Percentiles rank a stretch among this genome's conserved stretches.
phyloP scores from a whole-genome alignment of 2,113 vertebrate genomes.

The Blennius ocellaris region DNA sequence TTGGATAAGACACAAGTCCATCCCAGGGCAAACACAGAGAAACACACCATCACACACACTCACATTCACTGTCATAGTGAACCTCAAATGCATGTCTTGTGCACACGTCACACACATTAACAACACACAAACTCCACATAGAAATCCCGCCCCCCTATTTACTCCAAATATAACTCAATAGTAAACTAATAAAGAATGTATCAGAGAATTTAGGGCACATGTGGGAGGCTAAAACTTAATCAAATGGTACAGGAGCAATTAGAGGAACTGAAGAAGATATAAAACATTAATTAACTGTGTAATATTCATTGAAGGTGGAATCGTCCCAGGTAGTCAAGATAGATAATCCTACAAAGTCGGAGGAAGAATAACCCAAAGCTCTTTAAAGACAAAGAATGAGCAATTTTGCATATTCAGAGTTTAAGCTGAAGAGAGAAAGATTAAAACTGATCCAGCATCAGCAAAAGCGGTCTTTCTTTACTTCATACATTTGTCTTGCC shows the following conservation, averaged over 20 bases:
- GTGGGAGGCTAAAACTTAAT: slow-evolving; percentile 29
- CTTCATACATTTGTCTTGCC: background rate
- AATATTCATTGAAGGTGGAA: slow-evolving; percentile 31
- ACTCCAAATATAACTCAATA: slow-evolving; percentile 7
- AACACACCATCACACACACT: too few relatives aligned
- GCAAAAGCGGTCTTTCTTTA: background rate
- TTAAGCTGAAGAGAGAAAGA: slow-evolving; percentile 8
- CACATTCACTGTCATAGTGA: too few relatives aligned
- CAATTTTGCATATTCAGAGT: slow-evolving; percentile 4
- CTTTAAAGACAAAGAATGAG: slow-evolving; percentile 18
- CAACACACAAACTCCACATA: too few relatives aligned
- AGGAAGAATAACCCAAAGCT: slow-evolving; percentile 12
- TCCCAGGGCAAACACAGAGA: too few relatives aligned
- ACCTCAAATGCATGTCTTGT: too few relatives aligned
- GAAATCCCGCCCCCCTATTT: too few relatives aligned
- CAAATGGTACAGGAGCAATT: slow-evolving; percentile 39
- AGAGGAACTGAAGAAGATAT: slow-evolving; percentile 46
- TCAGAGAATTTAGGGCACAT: slow-evolving; percentile 25
- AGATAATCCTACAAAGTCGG: slow-evolving; percentile 19
- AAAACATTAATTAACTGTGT: slow-evolving; percentile 46
- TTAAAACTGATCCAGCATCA: background rate
- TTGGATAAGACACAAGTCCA: too few relatives aligned
- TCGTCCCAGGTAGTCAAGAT: slow-evolving; percentile 25
- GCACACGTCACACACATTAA: too few relatives aligned
- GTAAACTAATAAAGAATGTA: background rate